Evolutionary conservation across 1,140 invertebrate species (phyloP), one percentile per base, ranked within the genome.

Genomic region (Calephelis virginiensis): DNA sequence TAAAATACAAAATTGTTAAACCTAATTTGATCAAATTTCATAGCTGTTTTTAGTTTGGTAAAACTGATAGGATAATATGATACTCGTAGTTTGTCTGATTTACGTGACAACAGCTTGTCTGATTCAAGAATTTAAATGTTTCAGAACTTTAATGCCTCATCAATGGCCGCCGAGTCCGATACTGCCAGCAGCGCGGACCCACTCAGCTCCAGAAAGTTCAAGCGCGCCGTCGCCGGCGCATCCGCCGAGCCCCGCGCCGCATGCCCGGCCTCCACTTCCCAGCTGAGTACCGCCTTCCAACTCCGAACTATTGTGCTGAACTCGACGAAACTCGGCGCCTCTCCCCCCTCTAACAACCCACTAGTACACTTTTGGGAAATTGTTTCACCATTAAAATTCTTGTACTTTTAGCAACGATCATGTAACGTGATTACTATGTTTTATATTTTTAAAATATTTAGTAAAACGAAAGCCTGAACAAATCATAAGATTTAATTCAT

Each of bases 81-180:
- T n/a, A n/a, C n/a, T n/a, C n/a, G n/a, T n/a, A n/a, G n/a, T n/a
- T n/a, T n/a, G n/a, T n/a, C n/a, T n/a, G n/a, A n/a, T n/a, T n/a
- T n/a, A 2, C 28, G 28, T 3, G 28, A 28, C 28, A 28, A 28
- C 28, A 28, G 28, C 28, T 28, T 4, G 5, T 28, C 28, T 28
- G 28, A 28, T 28, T 28, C 0, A 28, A 28, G 28, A 28, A 28
- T 28, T 28, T 1, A 28, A 14, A 14, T 49, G 12, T 84, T 83
- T 63, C 82, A 93, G 93, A 85, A 93, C 92, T 76, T 81, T 93
- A 72, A 90, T 92, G 75, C 87, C 92, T 46, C 95, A 95, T 77
- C 94, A 94, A 48, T 96, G 95, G 95, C 94, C 95, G 71, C 93
- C 93, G 63, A 95, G 94, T 83, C 95, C 95, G 72, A 93, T 95